These are phyloP conservation scores for Glaucomys volans DNA, from an alignment of 2,113 vertebrate species.

Conservation along the genomic window DNA sequence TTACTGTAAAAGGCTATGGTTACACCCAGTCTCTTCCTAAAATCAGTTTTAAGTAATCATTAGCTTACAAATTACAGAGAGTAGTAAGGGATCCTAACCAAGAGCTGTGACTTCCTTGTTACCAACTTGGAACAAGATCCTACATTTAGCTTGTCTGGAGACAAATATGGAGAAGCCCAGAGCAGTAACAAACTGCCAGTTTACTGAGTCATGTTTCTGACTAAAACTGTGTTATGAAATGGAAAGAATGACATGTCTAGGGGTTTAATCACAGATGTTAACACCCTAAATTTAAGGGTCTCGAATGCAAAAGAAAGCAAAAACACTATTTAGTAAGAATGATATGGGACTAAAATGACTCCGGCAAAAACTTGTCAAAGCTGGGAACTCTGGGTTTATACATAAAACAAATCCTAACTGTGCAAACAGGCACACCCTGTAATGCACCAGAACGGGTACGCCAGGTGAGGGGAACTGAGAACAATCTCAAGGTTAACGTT, in stretches of 20 bases:
- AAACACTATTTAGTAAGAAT: background rate
- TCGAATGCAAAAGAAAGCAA: background rate
- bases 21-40: background rate
- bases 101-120: background rate
- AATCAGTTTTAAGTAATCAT: conserved; percentile 42
- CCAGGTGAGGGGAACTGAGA: background rate
- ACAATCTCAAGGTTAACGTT: conserved; percentile 49
- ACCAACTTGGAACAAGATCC: conserved; percentile 42
- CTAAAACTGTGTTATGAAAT: conserved; percentile 71
- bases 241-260: conserved; percentile 45
- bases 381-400: background rate
- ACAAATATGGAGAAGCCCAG: conserved; percentile 65
- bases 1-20: background rate
- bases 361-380: conserved; percentile 8
- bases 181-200: conserved; percentile 37
- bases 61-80: conserved; percentile 43
- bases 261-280: conserved; percentile 18
- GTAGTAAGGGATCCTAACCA: background rate
- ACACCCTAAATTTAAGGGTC: background rate
- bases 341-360: background rate
- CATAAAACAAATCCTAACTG: conserved; percentile 51
- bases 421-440: conserved; percentile 67
- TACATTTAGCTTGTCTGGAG: conserved; percentile 56
- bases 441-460: background rate
- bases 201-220: conserved; percentile 69